Evolutionary conservation across 2,113 vertebrate species (phyloP), one percentile per base, ranked within the genome.

Genomic region (Indicator maculatus): DNA sequence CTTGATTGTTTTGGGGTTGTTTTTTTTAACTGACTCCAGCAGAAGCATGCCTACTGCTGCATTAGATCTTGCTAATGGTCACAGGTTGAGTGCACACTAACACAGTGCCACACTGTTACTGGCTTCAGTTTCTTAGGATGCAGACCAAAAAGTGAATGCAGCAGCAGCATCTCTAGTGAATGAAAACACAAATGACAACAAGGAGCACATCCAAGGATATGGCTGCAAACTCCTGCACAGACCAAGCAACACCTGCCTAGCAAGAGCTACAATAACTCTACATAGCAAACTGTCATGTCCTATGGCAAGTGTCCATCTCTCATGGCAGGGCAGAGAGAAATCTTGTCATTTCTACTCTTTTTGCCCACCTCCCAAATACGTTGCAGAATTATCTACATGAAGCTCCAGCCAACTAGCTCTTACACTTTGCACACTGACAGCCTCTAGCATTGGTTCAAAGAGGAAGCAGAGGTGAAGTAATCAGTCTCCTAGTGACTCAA

Each of bases 191-290:
- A 63, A n/a, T 26, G 28, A 36, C 2, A 64, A 47, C 50, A 78
- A 64, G 55, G 28, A 89, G 71, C 60, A 69, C 50, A 67, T 64
- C 44, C 61, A 73, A 86, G 89, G 86, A 63, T 66, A 44, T 33
- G 66, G 82, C 76, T 89, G 86, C 82, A 83, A 86, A 92, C 66
- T 78, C 47, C 76, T n/a, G 41, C 71, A 86, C 89, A 82, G 71
- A 47, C n/a, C 20, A 0, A 89, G 76, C 71, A 75, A 55, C 52
- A 61, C 38, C 72, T 89, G 82, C 63, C 50, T 30, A 79, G 73
- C 27, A 75, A 79, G 78, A 60, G 73, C 67, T 71, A 39, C 76
- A 39, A 33, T 47, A 73, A 23, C 66, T 85, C 76, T 58, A 70
- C 33, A 8, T 27, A 70, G 81, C 63, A 55, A 86, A 86, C 2